Evolutionary conservation across 2,113 vertebrate genomes (phyloP).

Genomic region (Prietella phreatophila): DNA sequence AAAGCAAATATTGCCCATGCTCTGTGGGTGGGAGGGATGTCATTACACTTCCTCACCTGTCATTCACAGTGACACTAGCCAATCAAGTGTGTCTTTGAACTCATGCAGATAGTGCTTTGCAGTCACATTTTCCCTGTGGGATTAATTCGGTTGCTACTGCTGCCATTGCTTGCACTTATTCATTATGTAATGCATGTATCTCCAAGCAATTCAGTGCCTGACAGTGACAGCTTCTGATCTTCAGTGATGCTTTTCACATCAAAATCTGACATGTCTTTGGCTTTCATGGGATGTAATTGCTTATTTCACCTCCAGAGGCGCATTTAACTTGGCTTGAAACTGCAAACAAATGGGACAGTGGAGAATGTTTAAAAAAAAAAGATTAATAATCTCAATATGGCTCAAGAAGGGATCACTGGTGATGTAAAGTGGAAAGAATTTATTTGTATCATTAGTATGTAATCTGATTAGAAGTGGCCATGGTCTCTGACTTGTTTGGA

Average conservation of each 20-base stretch:
- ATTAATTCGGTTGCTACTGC: not conserved
- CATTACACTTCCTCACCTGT: not conserved
- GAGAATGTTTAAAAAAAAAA: not conserved
- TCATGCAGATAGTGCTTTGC: not conserved
- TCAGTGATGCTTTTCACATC: conserved; percentile 14
- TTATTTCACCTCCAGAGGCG: conserved; percentile 3
- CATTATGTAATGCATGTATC: not conserved
- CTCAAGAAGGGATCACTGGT: not conserved
- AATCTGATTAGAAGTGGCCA: conserved; percentile 28
- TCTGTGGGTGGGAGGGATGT: not conserved
- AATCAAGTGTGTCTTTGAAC: not conserved
- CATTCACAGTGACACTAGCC: not conserved
- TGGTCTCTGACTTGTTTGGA: conserved; percentile 8
- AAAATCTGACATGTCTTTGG: not conserved
- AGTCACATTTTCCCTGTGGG: not conserved
- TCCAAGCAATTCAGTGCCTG: not conserved
- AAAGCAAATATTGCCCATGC: not conserved
- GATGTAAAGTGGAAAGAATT: conserved; percentile 8
- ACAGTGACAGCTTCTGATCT: conserved; percentile 24
- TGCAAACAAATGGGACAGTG: not conserved
- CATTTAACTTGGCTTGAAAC: not conserved
- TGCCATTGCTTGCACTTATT: too few relatives aligned
- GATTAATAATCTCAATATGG: not conserved
- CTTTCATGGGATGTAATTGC: conserved; percentile 18
- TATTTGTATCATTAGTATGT: not conserved